Evolutionary conservation across 2,797 vertebrate species (phyloP), one percentile per base, ranked within the genome.

Genomic region (Ceyx erithaca): DNA sequence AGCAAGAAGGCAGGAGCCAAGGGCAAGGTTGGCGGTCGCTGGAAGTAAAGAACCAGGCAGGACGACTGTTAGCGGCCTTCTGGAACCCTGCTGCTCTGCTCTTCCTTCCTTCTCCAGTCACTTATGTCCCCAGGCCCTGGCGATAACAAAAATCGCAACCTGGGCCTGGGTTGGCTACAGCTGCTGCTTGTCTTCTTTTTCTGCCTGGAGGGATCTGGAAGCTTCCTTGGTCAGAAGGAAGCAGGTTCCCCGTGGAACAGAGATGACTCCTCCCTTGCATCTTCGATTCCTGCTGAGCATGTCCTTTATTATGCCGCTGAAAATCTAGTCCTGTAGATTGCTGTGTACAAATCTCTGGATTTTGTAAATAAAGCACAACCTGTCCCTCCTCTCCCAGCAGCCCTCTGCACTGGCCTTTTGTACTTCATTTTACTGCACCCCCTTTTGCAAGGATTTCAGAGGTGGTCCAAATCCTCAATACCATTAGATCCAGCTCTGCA

Each of bases 1-100:
- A 99, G 99, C 98, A 99, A 99, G 98, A 99, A 99, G 97, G 98
- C 98, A 8, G 97, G 98, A 88, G 95, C 97, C 93, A 98, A 98
- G 93, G 98, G 98, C 93, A 98, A 98, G 62, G 98, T 98, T 51
- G 98, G 98, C 1, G 99, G 99, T 89, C 99, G 99, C 98, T 99
- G 99, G 98, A 99, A 99, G 98, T 99, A 98, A 98, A 97, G 78
- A 82, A 14, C 37, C 26, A 40, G 80, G 62, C 93, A 90, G 90
- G 82, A 93, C 45, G 80, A 86, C 67, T 88, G 63, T 67, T 72
- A 61, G 67, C 22, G 80, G 64, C 5, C 3, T 93, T 86, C 78
- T 4, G 16, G 95, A 93, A 64, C 82, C 58, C 84, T 72, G 80
- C 89, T 85, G 95, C 89, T 85, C 92, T 91, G 71, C 63, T 94